Conservation (phyloP, 2,797 vertebrate species). For the Microctenopoma lineatum region DNA sequence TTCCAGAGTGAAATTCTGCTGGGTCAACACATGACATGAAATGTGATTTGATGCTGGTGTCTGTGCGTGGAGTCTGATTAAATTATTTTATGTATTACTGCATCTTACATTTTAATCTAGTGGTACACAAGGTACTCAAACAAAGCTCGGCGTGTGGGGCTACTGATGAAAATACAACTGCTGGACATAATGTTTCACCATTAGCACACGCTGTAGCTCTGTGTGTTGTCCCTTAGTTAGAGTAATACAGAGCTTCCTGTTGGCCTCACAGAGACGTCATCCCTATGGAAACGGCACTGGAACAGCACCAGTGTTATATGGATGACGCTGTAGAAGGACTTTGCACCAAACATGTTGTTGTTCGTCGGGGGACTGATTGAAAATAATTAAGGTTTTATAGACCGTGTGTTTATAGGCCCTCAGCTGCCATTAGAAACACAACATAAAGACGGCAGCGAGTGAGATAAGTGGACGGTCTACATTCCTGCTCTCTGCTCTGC, state of each 20-base stretch:
- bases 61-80: slow-evolving; percentile 22
- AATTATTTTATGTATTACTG: slow-evolving; percentile 25
- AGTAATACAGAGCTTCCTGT: slow-evolving; percentile 40
- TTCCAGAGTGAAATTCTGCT: slow-evolving; percentile 26
- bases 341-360: not conserved
- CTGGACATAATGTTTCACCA: not conserved
- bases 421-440: slow-evolving; percentile 11
- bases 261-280: slow-evolving; percentile 19
- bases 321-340: slow-evolving; percentile 10
- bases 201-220: slow-evolving; percentile 12
- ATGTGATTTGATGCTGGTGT: slow-evolving; percentile 30
- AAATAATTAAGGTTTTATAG: not conserved
- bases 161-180: slow-evolving; percentile 9
- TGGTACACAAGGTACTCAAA: not conserved
- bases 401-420: slow-evolving; percentile 14
- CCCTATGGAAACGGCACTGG: slow-evolving; percentile 18
- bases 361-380: not conserved
- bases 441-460: slow-evolving; percentile 2
- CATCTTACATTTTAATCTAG: not conserved
- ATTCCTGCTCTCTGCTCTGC: slow-evolving; percentile 22
- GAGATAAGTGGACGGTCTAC: not conserved
- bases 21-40: slow-evolving; percentile 32
- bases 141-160: not conserved
- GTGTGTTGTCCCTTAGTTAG: slow-evolving; percentile 35
- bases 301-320: not conserved